Conservation (phyloP, 2,113 vertebrate genomes). For the Scalopus aquaticus region DNA sequence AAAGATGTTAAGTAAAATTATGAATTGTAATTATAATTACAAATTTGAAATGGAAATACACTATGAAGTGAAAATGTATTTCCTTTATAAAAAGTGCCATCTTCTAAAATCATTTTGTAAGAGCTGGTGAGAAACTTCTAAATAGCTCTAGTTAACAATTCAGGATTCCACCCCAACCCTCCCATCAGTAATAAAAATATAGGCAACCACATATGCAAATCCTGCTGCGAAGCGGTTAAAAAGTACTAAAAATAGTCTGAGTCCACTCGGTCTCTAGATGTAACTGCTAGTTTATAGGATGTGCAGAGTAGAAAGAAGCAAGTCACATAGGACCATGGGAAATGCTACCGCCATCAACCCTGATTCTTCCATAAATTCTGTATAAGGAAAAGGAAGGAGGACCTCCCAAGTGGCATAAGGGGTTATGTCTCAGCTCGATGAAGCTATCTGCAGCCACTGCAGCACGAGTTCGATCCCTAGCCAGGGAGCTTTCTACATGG, state of each 20-base stretch:
- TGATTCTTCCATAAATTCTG: background rate
- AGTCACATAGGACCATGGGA: background rate
- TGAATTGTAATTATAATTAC: slow-evolving; percentile 11
- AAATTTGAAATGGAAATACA: slow-evolving; percentile 10
- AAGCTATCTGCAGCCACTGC: too few relatives aligned
- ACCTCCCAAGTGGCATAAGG: too few relatives aligned
- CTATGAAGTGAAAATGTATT: background rate
- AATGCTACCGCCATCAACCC: background rate
- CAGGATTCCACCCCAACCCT: background rate
- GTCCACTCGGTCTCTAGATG: background rate
- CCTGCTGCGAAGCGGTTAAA: background rate
- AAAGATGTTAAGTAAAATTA: slow-evolving; percentile 36
- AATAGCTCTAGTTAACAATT: background rate
- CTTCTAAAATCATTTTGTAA: background rate
- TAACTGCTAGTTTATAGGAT: background rate
- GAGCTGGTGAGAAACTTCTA: background rate
- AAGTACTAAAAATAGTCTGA: background rate
- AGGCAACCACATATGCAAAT: background rate
- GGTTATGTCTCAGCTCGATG: too few relatives aligned
- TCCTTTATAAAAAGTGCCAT: background rate
- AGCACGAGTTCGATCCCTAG: too few relatives aligned
- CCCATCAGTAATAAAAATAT: background rate
- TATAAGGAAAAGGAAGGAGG: background rate
- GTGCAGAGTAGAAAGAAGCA: background rate
- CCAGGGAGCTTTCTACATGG: too few relatives aligned